Conservation (phyloP, 1,140 invertebrate genomes). For the Papilio machaon region DNA sequence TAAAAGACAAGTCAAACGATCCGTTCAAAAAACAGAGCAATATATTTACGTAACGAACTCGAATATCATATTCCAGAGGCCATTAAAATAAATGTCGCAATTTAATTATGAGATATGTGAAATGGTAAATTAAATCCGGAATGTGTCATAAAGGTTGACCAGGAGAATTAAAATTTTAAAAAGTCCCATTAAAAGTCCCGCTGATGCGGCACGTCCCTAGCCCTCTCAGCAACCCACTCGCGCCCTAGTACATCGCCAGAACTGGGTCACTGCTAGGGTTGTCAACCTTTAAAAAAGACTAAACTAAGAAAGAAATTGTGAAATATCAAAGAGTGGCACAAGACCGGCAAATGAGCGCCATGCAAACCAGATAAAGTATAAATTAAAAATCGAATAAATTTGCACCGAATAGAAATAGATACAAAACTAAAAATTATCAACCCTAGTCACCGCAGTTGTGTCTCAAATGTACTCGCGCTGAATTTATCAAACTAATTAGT, state of each 20-base stretch:
- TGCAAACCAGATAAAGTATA: too few species aligned
- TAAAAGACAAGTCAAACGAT: not conserved
- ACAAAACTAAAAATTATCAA: not conserved
- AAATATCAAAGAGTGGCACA: too few species aligned
- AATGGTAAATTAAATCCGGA: constrained; percentile 26
- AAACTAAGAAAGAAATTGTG: too few species aligned
- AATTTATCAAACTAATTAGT: constrained; percentile 68
- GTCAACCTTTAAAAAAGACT: not conserved
- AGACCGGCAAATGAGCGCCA: too few species aligned
- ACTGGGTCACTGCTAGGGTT: not conserved
- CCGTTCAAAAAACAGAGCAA: not conserved
- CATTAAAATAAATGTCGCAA: constrained; percentile 32
- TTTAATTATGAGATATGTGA: constrained; percentile 26
- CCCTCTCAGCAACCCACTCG: constrained; percentile 41
- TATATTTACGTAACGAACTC: not conserved
- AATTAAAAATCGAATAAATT: too few species aligned
- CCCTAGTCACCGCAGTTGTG: constrained; percentile 65
- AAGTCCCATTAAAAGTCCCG: constrained; percentile 43
- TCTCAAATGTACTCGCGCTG: constrained; percentile 57
- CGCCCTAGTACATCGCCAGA: constrained; percentile 44
- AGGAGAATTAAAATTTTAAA: constrained; percentile 54
- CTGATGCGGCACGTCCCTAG: constrained; percentile 42
- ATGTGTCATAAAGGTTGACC: constrained; percentile 41
- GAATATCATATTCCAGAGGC: not conserved
- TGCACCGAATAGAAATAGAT: too few species aligned